A percentile compares a stretch with the other conserved stretches of the same genome.
These are phyloP conservation scores for Sitobion miscanthi DNA, from an alignment of 1,140 invertebrate species.

Conservation along the genomic window DNA sequence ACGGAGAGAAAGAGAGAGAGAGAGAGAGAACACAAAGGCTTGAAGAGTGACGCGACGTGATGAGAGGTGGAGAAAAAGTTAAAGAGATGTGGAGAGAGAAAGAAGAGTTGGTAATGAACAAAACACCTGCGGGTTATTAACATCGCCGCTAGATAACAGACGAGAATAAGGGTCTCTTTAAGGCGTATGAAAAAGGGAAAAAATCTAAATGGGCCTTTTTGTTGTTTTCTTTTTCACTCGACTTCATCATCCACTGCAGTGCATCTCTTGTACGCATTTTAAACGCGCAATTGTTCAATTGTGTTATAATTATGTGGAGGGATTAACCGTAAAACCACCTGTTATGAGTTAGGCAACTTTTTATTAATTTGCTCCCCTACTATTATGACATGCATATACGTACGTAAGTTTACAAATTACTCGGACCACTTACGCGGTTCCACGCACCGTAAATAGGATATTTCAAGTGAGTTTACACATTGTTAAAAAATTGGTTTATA, in stretches of 20 bases:
- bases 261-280: neutral
- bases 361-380: neutral
- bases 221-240: neutral
- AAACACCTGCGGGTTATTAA: slow-evolving; percentile 45
- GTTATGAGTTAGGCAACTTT: neutral
- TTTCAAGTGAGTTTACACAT: neutral
- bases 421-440: neutral
- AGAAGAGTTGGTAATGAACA: neutral
- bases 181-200: neutral
- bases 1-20: no score
- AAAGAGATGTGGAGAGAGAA: neutral
- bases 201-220: slow-evolving; percentile 8
- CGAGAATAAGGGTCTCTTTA: neutral
- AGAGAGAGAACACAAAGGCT: neutral
- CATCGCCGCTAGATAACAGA: neutral
- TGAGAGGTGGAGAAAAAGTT: no score
- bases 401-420: neutral
- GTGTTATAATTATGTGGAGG: neutral
- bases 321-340: slow-evolving; percentile 21
- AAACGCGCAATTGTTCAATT: slow-evolving; percentile 16
- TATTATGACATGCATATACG: neutral
- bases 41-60: no score
- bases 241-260: neutral
- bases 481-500: neutral
- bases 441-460: neutral